Base-by-base conservation (phyloP, 2,797 vertebrate species). In the Zalophus californianus region DNA sequence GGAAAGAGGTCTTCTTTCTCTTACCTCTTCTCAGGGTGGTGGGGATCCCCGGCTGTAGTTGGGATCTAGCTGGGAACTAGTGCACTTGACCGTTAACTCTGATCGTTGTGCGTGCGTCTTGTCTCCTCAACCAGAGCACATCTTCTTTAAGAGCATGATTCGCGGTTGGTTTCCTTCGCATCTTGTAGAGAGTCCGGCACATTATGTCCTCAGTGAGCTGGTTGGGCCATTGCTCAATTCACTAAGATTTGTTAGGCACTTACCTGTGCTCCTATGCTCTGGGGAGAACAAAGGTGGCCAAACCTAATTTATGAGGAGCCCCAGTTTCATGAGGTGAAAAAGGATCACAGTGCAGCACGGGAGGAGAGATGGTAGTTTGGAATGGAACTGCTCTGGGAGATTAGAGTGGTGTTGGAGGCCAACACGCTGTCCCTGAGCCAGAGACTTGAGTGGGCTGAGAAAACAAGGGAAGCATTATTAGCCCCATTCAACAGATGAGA, bases 61-160 rank as follows among this genome's bases (percentile, higher is more conserved):
- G 64, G 64, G n/a, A 18, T 68, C 64, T 20, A 68, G 66, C 66
- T 35, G 16, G 5, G 7, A 11, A 15, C 23, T 0, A 14, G 58
- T 35, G 32, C 8, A 38, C 62, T 82, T 41, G 60, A 25, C 0
- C 7, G 18, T n/a, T 29, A 44, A 25, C 18, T 68, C 38, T 2
- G 2, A 27, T 3, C 21, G 13, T 88, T 89, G 38, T 83, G 14
- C 2, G 0, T 0, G 5, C 5, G 4, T 89, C 72, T 62, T 5
- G 12, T 58, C 2, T 52, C 9, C 25, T 32, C 1, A 1, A 12
- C 7, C 35, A 64, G n/a, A 1, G 14, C 15, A 10, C n/a, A 0
- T 60, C 23, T 64, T 35, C 66, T 70, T 73, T n/a, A 58, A 86
- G 60, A 64, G 35, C 48, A 50, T 3, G 23, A 35, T 29, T 75